A percentile compares a stretch with the other conserved stretches of the same genome.
Evolutionary conservation across 1,140 invertebrate species (phyloP).

Genomic region (Teleopsis dalmanni): DNA sequence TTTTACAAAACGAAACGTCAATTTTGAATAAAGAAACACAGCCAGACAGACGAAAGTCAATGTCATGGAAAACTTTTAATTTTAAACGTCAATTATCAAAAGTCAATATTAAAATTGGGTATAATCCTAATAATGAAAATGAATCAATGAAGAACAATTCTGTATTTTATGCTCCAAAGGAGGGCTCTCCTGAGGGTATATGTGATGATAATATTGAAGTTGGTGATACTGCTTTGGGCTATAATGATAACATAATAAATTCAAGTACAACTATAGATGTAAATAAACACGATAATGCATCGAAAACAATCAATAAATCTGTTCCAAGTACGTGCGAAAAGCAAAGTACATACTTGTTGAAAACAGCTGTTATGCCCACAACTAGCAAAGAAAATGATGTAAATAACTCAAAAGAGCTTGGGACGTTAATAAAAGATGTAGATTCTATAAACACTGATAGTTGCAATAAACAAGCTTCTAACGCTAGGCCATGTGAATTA

Average conservation of each 20-base stretch:
- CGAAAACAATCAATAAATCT: too few species aligned
- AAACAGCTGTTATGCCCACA: too few species aligned
- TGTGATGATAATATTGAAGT: neutral
- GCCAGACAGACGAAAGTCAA: slow-evolving; percentile 49
- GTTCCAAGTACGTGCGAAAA: too few species aligned
- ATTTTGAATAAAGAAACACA: slow-evolving; percentile 26
- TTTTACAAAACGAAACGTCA: slow-evolving; percentile 26
- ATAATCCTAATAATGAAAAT: slow-evolving; percentile 50
- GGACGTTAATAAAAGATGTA: too few species aligned
- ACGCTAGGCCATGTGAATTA: slow-evolving; percentile 26
- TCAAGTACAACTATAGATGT: neutral
- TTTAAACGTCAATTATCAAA: slow-evolving; percentile 72
- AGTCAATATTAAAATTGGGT: slow-evolving; percentile 64
- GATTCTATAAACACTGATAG: slow-evolving; percentile 38
- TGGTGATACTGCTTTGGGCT: neutral
- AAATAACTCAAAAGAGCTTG: too few species aligned
- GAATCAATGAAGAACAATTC: slow-evolving; percentile 33
- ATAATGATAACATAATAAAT: neutral
- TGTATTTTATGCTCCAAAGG: slow-evolving; percentile 47
- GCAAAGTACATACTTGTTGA: too few species aligned
- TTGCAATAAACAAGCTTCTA: slow-evolving; percentile 9
- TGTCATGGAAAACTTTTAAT: slow-evolving; percentile 63
- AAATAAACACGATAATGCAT: too few species aligned
- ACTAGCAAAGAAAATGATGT: too few species aligned
- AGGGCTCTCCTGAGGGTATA: slow-evolving; percentile 35